These are phyloP conservation scores for Drosophila asahinai DNA, from an alignment of 1,140 invertebrate species.

Conservation along the genomic window DNA sequence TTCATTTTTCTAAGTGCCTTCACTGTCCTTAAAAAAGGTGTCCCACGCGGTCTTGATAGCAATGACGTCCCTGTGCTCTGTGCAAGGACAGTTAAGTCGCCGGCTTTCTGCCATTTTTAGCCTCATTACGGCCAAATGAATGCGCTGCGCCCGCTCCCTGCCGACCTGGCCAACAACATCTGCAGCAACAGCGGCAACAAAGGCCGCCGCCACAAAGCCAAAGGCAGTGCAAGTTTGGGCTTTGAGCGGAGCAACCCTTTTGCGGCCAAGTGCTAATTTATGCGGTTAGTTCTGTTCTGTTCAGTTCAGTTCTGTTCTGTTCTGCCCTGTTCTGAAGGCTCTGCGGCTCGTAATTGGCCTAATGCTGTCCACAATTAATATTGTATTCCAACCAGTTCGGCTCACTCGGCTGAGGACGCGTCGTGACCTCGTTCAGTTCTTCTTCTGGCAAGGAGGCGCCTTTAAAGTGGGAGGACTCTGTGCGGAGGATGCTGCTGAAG, in stretches of 20 bases:
- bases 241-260: slow-evolving; percentile 36
- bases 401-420: not conserved
- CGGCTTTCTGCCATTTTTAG: slow-evolving; percentile 8
- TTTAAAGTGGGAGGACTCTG: slow-evolving; percentile 5
- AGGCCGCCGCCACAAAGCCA: slow-evolving; percentile 56
- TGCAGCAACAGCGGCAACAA: slow-evolving; percentile 13
- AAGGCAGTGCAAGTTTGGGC: slow-evolving; percentile 66
- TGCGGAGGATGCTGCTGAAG: slow-evolving; percentile 6
- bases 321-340: not conserved
- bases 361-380: slow-evolving; percentile 36
- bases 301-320: slow-evolving; percentile 9
- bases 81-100: slow-evolving; percentile 9
- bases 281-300: slow-evolving; percentile 52
- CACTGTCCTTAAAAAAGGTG: not conserved
- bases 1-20: not conserved
- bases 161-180: slow-evolving; percentile 5
- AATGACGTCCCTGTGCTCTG: not conserved
- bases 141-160: slow-evolving; percentile 12
- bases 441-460: not conserved
- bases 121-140: slow-evolving; percentile 29
- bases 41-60: not conserved
- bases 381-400: slow-evolving; percentile 11
- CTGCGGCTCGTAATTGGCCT: slow-evolving; percentile 30
- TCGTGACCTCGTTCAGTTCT: not conserved
- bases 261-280: slow-evolving; percentile 69